Base-by-base conservation (phyloP, 2,888 invertebrate genomes). In the Drosophila mulleri region DNA sequence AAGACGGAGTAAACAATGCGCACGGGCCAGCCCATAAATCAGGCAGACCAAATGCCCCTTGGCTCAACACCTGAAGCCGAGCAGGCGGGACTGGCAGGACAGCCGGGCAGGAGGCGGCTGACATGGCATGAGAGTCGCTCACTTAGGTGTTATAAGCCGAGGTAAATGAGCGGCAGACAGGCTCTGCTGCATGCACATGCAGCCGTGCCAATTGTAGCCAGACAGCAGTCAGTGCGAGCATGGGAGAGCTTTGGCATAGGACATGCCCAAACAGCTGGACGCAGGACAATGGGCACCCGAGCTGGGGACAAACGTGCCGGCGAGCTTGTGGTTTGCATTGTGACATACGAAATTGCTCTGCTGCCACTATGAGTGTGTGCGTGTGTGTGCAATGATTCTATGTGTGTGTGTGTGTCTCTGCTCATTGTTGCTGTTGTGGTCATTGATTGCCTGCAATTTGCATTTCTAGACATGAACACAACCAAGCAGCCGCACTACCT, bases 401-500 rank as follows among this genome's bases (percentile, higher is more conserved):
- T 35, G 35, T 52, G 26, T 44, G 37, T 58, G 37, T 48, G 47
- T 29, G 39, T 59, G 59, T 9, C 12, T 2, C n/a, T 59, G 50
- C 26, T 64, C 53, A 72, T 67, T 67, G 62, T 68, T 64, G 64
- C 60, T 80, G 72, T 66, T 80, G 66, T 63, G 74, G 67, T 68
- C 62, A 73, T 74, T 74, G 74, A 74, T 74, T 74, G 74, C 52
- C 69, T 56, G 78, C 80, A 83, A 80, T 80, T 80, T 83, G 80
- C 77, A 83, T 83, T 83, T 76, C 80, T 61, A 58, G 72, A 67
- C 80, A 82, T 76, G 83, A 80, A 76, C 75, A 81, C 45, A 50
- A 52, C 50, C 59, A 42, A 61, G 54, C 56, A 64, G 20, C 48
- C 29, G 29, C 20, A 44, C 47, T 29, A 48, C 37, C 41, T 23